phyloP scores from a whole-genome alignment of 2,797 vertebrate species.

The Lacerta bilineata region DNA sequence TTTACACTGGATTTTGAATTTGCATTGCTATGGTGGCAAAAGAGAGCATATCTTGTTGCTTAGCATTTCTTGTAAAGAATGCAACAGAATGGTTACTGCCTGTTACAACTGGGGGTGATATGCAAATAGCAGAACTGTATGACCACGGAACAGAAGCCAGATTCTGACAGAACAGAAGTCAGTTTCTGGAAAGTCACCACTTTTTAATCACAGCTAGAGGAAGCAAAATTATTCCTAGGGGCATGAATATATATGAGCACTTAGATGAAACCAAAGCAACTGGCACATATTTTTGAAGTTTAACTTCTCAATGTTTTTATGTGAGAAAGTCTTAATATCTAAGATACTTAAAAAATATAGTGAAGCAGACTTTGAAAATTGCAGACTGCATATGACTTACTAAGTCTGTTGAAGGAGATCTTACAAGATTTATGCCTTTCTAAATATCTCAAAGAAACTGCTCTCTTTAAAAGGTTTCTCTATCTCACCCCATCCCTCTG shows the following conservation, averaged over 20 bases:
- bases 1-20: slow-evolving; percentile 1
- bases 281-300: not conserved
- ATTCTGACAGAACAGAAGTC: slow-evolving; percentile 4
- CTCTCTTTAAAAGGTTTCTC: not conserved
- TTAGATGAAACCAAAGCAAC: not conserved
- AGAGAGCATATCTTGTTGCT: not conserved
- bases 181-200: not conserved
- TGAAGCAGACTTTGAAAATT: not conserved
- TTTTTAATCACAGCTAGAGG: not conserved
- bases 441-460: not conserved
- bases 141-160: not conserved
- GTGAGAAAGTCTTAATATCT: not conserved
- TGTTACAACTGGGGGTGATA: not conserved
- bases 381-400: not conserved
- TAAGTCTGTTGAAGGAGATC: not conserved
- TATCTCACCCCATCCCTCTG: no score
- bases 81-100: not conserved
- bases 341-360: not conserved
- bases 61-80: not conserved
- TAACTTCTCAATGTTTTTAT: not conserved
- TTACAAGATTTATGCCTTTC: not conserved
- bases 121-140: slow-evolving; percentile 6
- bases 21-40: not conserved
- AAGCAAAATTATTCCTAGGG: slow-evolving; percentile 6
- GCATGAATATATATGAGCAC: not conserved